Conservation (phyloP, 2,797 vertebrate genomes). For the Aphelocoma californica region DNA sequence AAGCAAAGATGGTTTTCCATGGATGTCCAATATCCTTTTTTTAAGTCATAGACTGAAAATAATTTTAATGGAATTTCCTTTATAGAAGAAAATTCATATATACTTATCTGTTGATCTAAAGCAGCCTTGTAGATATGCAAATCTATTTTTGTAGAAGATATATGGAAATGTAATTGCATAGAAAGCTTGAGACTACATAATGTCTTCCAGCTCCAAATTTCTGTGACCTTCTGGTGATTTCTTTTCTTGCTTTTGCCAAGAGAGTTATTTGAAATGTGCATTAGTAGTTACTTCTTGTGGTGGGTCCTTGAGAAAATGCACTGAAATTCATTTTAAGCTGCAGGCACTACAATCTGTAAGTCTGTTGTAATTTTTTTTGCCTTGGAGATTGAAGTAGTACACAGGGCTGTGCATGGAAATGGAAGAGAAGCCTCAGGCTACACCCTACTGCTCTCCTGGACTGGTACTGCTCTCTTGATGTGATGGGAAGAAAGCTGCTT, state of each 20-base stretch:
- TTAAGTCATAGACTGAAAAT: background rate
- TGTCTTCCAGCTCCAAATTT: background rate
- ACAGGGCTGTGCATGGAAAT: background rate
- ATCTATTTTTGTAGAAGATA: background rate
- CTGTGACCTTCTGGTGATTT: background rate
- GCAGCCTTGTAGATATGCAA: constrained; percentile 10
- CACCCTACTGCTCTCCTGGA: background rate
- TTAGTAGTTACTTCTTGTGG: background rate
- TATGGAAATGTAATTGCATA: background rate
- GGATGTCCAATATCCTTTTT: background rate
- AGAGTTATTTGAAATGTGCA: background rate
- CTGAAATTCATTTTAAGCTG: background rate
- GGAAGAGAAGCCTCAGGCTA: background rate
- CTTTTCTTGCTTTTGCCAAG: background rate
- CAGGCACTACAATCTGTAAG: background rate
- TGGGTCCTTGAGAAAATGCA: background rate
- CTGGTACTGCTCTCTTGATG: rapidly evolving
- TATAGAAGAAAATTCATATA: background rate
- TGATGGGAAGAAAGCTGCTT: background rate
- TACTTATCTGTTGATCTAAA: background rate
- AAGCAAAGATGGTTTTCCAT: background rate
- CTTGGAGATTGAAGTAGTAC: background rate
- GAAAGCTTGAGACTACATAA: background rate
- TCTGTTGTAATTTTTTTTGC: background rate
- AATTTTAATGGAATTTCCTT: background rate